Evolutionary conservation across 2,888 invertebrate genomes (phyloP).

Genomic region (Julus scandinavius): DNA sequence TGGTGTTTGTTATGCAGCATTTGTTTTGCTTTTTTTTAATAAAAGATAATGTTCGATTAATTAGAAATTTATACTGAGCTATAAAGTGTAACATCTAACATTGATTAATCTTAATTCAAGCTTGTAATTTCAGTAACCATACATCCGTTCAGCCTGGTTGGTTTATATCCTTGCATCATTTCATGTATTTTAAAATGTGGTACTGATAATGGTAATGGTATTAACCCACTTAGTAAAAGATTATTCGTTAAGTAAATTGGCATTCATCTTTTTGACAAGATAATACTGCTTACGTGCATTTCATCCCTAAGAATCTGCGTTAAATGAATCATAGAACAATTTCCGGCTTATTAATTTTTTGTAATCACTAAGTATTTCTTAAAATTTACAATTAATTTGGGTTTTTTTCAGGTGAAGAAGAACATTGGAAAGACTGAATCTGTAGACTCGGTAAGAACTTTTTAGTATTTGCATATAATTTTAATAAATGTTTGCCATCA

Average conservation of each 20-base stretch:
- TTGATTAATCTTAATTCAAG: neutral
- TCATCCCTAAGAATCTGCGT: too few species aligned
- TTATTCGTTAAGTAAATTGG: neutral
- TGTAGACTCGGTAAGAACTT: neutral
- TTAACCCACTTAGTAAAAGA: neutral
- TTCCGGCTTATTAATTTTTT: too few species aligned
- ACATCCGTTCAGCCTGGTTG: neutral
- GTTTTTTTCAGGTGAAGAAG: neutral
- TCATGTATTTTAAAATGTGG: neutral
- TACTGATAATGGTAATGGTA: neutral
- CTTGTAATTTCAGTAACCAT: neutral
- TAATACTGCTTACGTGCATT: neutral
- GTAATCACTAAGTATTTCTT: too few species aligned
- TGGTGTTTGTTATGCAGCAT: neutral
- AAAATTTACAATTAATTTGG: too few species aligned
- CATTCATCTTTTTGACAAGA: neutral
- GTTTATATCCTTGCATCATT: conserved; percentile 3
- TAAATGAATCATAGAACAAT: too few species aligned
- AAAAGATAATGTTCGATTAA: neutral
- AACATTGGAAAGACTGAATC: neutral
- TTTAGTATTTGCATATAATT: too few species aligned
- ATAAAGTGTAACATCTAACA: neutral
- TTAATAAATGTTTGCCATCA: too few species aligned
- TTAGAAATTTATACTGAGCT: neutral
- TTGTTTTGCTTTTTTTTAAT: neutral